Conservation (phyloP, 2,888 invertebrate genomes). For the Lymantria dispar region DNA sequence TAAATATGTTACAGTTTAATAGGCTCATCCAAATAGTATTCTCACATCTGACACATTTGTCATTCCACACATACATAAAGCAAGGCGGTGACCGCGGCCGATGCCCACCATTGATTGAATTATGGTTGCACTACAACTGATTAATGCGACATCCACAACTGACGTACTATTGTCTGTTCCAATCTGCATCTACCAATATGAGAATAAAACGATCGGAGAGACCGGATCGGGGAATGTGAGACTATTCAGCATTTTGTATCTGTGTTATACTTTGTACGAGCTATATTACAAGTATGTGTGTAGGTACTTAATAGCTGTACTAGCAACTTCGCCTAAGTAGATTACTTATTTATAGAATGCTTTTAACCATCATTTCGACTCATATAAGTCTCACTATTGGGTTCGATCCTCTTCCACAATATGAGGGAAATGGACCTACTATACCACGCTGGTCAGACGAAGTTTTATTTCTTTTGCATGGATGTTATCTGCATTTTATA, state of each 20-base stretch:
- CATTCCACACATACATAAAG: slow-evolving; percentile 64
- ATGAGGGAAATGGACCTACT: no score
- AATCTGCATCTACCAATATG: slow-evolving; percentile 74
- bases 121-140: slow-evolving; percentile 78
- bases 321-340: no score
- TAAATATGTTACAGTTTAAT: not conserved
- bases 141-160: slow-evolving; percentile 78
- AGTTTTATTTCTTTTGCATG: no score
- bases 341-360: no score
- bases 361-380: no score
- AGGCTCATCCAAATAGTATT: slow-evolving; percentile 44
- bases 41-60: slow-evolving; percentile 52
- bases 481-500: no score
- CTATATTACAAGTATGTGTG: slow-evolving; percentile 5
- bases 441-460: no score
- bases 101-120: slow-evolving; percentile 68
- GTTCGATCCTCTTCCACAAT: no score
- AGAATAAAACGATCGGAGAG: slow-evolving; percentile 41
- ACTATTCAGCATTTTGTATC: slow-evolving; percentile 56
- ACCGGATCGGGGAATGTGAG: slow-evolving; percentile 54
- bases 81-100: slow-evolving; percentile 53
- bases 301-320: not conserved
- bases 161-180: slow-evolving; percentile 77
- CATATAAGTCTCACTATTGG: no score
- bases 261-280: slow-evolving; percentile 30